Base-by-base conservation (phyloP, 35 echinoderm and acorn worm species). In the Diadema setosum region DNA sequence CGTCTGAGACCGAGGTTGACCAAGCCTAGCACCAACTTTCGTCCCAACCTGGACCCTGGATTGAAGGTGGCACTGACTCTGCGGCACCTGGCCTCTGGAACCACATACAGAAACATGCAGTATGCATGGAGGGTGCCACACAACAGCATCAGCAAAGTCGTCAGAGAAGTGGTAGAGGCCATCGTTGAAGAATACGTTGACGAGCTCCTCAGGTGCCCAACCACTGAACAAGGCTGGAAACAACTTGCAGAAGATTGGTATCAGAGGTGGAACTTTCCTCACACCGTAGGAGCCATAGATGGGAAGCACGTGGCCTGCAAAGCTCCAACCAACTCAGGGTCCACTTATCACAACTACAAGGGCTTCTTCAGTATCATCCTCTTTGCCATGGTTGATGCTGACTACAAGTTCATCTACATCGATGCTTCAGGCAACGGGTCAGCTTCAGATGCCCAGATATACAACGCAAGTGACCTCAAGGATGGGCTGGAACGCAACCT, bases 261-360 rank as follows among this genome's bases (percentile, higher is more conserved):
- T 43, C 12, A 75, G 63, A 95, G 26, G 29, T 95, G 84, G 84
- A 91, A 91, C 84, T 95, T 95, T 63, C 93, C 88, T 26, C 88
- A 95, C 75, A 87, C 81, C 30, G 65, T 39, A 29, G 88, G 82
- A 30, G 88, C 93, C 21, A 30, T 83, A 5, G 93, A 91, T 87
- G 89, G 93, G 21, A 95, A 95, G 69, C 88, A 95, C 32, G 84
- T 95, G 2, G 75, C 83, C 36, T 83, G 83, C 26, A 70, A 60
- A 31, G 80, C 45, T 37, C 87, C 75, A 5, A 31, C 76, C 20
- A 29, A 59, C 46, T 73, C 59, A 31, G 87, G 87, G 39, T 65
- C 61, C 32, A 21, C 20, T 3, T 86, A 42, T 46, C 70, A 65
- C 84, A 86, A 86, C 42, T 86, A 70, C 61, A 86, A 70, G 40